Evolutionary conservation across 2,113 vertebrate genomes (phyloP), one percentile per base, ranked within the genome.

Genomic region (Turnix velox): DNA sequence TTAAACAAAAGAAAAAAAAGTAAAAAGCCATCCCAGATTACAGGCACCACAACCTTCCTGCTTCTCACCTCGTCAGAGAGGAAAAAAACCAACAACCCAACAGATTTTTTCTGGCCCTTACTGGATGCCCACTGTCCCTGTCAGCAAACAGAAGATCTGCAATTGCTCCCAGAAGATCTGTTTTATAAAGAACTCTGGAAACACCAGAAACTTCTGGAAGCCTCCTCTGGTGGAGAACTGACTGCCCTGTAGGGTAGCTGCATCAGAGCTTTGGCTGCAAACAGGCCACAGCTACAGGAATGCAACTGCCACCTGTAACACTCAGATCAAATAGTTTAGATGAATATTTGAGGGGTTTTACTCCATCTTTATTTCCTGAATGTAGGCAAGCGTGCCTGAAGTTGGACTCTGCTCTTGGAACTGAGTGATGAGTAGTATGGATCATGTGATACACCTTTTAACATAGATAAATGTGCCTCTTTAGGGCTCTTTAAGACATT

Each of bases 71-170:
- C 16, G 27, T 11, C 73, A 79, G 30, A 58, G 5, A 23, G 18
- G 27, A 51, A 24, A 69, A 49, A 66, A 42, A n/a, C n/a, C n/a
- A n/a, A n/a, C n/a, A 4, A 0, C 0, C 0, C 7, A 18, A 35
- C 3, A 23, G 30, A 67, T 75, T 77, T 40, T 59, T 37, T 33
- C 57, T 8, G 5, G 57, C 33, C 5, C 4, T 84, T 66, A 86
- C 2, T 40, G 80, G 55, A 91, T 33, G 61, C 79, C 61, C 73
- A 74, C 18, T 48, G 63, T 80, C 67, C 84, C 79, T 90, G 83
- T 69, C 84, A 85, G 80, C 58, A 97, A 93, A 95, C 37, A 72
- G 39, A 78, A 82, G 66, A 94, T 90, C 94, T 89, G 93, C 68
- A 87, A 87, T 81, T 37, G 14, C 45, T 94, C 75, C 76, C 86